Percentiles rank a stretch among this genome's conserved stretches.
Conservation (phyloP, 2,888 invertebrate species). For the Callinectes sapidus region DNA sequence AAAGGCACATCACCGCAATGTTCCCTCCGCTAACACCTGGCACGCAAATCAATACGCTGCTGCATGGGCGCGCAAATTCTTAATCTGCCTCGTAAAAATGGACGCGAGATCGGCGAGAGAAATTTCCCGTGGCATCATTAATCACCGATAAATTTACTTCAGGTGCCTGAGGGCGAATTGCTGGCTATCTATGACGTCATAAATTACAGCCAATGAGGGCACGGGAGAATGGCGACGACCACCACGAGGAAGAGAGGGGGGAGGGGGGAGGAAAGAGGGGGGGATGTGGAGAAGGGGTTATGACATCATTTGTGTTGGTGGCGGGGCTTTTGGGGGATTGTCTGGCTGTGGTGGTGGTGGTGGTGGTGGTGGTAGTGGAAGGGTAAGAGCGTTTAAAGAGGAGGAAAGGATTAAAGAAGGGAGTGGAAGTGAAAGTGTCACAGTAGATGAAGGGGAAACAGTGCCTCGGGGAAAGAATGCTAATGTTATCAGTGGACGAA, state of each 20-base stretch:
- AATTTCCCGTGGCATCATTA: background rate
- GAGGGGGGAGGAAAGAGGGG: background rate
- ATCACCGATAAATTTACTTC: conserved; percentile 12
- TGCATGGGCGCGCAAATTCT: conserved; percentile 6
- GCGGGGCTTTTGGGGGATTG: background rate
- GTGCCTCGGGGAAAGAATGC: background rate
- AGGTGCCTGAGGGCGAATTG: conserved; percentile 15
- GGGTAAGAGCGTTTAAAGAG: background rate
- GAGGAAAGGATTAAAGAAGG: background rate
- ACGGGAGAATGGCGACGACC: background rate
- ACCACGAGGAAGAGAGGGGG: background rate
- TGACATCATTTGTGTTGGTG: background rate
- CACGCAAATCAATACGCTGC: background rate
- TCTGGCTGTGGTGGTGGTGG: background rate
- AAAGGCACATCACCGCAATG: background rate
- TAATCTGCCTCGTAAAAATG: background rate
- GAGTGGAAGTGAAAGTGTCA: background rate
- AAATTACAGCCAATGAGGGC: background rate
- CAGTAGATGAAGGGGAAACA: background rate
- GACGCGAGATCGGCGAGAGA: background rate
- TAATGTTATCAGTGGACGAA: background rate
- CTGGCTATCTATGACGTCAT: conserved; percentile 16
- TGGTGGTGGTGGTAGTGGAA: background rate
- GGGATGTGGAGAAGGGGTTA: background rate
- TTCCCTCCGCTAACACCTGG: background rate